Conservation (phyloP, 2,888 invertebrate genomes). For the Acrobasis suavella region DNA sequence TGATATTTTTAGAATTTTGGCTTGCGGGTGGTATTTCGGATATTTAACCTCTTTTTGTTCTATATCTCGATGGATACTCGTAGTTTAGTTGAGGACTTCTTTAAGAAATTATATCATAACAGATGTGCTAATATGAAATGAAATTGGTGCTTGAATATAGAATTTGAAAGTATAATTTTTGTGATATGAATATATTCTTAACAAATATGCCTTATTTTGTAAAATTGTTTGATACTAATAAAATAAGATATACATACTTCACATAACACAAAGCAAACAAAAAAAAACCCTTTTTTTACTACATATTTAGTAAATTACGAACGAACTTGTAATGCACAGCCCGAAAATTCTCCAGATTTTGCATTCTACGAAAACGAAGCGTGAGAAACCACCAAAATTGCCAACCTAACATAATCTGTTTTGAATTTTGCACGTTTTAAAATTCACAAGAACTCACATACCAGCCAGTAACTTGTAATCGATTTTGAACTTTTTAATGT, state of each 20-base stretch:
- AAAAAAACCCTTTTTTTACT: too few relatives aligned
- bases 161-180: too few relatives aligned
- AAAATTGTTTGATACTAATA: too few relatives aligned
- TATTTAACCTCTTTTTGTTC: not conserved
- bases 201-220: too few relatives aligned
- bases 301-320: not conserved
- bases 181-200: too few relatives aligned
- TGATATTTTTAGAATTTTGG: not conserved
- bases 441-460: conserved; percentile 9
- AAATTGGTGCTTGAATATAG: too few relatives aligned
- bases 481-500: not conserved
- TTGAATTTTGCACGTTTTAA: conserved; percentile 10
- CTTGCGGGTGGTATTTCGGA: not conserved
- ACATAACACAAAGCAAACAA: too few relatives aligned
- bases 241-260: too few relatives aligned
- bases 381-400: conserved; percentile 8
- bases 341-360: not conserved
- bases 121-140: too few relatives aligned
- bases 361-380: conserved; percentile 8
- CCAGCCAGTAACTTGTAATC: not conserved
- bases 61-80: not conserved
- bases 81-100: too few relatives aligned
- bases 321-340: not conserved
- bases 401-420: conserved; percentile 1
- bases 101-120: too few relatives aligned